phyloP scores from a whole-genome alignment of 2,113 vertebrate genomes.

The Chionodraco myersi region DNA sequence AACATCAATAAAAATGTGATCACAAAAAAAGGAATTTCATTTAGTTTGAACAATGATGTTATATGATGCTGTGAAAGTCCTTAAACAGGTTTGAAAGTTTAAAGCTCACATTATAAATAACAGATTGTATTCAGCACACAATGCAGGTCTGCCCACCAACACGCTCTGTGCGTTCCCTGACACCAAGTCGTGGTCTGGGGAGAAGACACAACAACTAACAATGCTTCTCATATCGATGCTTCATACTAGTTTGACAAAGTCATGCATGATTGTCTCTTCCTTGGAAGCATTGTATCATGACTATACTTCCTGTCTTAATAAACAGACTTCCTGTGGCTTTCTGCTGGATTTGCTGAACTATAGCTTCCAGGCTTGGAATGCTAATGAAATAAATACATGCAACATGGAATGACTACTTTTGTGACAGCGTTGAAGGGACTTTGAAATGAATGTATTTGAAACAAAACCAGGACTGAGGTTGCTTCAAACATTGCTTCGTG shows the following conservation, averaged over 20 bases:
- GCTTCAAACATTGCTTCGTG: no score
- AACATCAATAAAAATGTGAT: no score
- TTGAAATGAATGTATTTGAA: no score
- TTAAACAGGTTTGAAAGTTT: background rate
- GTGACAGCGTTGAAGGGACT: no score
- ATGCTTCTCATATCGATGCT: background rate
- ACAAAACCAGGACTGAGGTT: no score
- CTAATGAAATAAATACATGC: no score
- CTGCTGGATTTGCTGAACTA: slow-evolving; percentile 8
- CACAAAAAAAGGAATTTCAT: background rate
- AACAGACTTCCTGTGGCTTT: slow-evolving; percentile 80
- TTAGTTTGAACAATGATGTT: background rate
- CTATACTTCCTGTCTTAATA: slow-evolving; percentile 72
- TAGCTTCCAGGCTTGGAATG: no score
- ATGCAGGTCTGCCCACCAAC: background rate
- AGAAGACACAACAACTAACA: background rate
- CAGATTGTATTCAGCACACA: background rate
- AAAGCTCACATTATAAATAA: background rate
- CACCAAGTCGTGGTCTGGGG: background rate
- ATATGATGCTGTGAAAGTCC: background rate
- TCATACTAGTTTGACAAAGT: background rate
- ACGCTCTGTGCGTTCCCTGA: background rate
- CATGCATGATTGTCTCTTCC: slow-evolving; percentile 16
- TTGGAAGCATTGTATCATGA: slow-evolving; percentile 68
- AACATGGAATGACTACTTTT: no score